Evolutionary conservation across 1,140 invertebrate species (phyloP).

Genomic region (Hermatobates lingyangjiaoensis): DNA sequence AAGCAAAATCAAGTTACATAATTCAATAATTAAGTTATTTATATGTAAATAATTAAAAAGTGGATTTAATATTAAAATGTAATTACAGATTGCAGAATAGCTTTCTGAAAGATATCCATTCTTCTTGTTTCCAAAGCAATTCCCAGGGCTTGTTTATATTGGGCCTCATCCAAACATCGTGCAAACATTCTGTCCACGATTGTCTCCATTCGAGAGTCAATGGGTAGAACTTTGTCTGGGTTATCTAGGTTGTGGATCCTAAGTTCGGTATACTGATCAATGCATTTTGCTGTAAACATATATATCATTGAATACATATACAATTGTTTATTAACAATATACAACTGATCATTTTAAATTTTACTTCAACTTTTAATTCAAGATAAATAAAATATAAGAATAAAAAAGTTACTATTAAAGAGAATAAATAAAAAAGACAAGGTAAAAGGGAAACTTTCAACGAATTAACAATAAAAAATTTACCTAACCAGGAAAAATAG

Average conservation of each 20-base stretch:
- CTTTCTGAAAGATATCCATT: conserved; percentile 86
- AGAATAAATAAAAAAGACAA: too few species aligned
- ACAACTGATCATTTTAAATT: background rate
- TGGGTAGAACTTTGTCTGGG: conserved; percentile 39
- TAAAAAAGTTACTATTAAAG: too few species aligned
- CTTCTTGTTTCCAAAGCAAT: conserved; percentile 85
- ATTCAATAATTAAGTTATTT: too few species aligned
- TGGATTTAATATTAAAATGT: too few species aligned
- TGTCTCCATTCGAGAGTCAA: conserved; percentile 75
- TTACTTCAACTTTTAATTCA: background rate
- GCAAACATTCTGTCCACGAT: conserved; percentile 97
- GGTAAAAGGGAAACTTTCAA: too few species aligned
- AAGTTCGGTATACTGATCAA: conserved; percentile 84
- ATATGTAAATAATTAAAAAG: conserved; percentile 8
- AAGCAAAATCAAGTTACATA: background rate
- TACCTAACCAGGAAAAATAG: too few species aligned
- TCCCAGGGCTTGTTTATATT: conserved; percentile 83
- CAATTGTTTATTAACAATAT: background rate
- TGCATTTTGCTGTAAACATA: conserved; percentile 60
- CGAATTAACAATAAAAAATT: too few species aligned
- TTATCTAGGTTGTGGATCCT: conserved; percentile 39
- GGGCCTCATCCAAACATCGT: conserved; percentile 79
- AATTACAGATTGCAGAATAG: conserved; percentile 67
- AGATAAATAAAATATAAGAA: too few species aligned
- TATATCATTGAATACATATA: background rate